Percentiles rank a stretch among this genome's conserved stretches.
Evolutionary conservation across 2,888 invertebrate species (phyloP).

Genomic region (Hemithea aestivaria): DNA sequence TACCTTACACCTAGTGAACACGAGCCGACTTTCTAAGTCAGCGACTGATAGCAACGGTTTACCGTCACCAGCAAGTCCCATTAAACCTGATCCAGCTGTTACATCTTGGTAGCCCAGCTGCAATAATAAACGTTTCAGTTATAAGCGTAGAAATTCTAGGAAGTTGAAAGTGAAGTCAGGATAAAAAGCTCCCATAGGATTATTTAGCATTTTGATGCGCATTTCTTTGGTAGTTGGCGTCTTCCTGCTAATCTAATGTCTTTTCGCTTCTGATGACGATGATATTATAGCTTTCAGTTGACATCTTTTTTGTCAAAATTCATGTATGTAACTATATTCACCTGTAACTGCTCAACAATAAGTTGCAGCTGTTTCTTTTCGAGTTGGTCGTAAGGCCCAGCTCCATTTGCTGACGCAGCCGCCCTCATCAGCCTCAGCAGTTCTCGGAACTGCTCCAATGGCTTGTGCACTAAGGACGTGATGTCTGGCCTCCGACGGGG

Average conservation of each 20-base stretch:
- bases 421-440: constrained; percentile 67
- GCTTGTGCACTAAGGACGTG: constrained; percentile 90
- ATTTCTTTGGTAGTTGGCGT: no score
- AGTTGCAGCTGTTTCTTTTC: constrained; percentile 72
- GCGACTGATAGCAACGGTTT: constrained; percentile 89
- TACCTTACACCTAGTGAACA: constrained; percentile 93
- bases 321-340: constrained; percentile 18
- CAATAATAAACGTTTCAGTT: constrained; percentile 29
- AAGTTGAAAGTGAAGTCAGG: no score
- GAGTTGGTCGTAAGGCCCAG: constrained; percentile 67
- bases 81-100: constrained; percentile 89
- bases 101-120: constrained; percentile 88
- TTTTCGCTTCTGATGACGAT: no score
- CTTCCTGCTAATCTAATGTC: no score
- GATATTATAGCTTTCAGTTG: no score
- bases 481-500: constrained; percentile 90
- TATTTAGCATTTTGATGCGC: no score
- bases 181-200: no score
- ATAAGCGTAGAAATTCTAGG: no score
- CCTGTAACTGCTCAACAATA: constrained; percentile 72
- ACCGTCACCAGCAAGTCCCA: constrained; percentile 92
- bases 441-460: constrained; percentile 85
- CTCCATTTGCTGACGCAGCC: constrained; percentile 57
- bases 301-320: not conserved
- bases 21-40: constrained; percentile 91